phyloP scores from a whole-genome alignment of 2,888 invertebrate genomes.

The Catonia carolina region DNA sequence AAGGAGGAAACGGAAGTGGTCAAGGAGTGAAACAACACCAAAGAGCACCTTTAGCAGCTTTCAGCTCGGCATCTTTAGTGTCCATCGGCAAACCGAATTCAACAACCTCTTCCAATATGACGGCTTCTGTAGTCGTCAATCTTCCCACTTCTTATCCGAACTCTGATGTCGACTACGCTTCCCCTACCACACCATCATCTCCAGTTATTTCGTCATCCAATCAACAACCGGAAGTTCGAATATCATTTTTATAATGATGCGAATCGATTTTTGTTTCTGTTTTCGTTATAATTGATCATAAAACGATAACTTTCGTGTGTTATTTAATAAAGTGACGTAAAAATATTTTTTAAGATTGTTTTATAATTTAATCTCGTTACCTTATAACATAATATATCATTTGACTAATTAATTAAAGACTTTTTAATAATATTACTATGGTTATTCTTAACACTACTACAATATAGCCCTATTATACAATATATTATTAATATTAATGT shows the following conservation, averaged over 20 bases:
- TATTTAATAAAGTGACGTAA: too few species aligned
- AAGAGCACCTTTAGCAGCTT: slow-evolving; percentile 14
- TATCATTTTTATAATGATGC: slow-evolving; percentile 35
- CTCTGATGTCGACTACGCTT: slow-evolving; percentile 38
- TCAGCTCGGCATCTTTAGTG: slow-evolving; percentile 33
- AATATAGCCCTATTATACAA: too few species aligned
- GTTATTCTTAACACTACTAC: too few species aligned
- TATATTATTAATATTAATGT: too few species aligned
- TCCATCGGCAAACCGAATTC: slow-evolving; percentile 39
- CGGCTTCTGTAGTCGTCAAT: slow-evolving; percentile 39
- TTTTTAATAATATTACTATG: too few species aligned
- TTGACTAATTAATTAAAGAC: too few species aligned
- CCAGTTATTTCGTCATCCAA: slow-evolving; percentile 35
- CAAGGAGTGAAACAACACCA: slow-evolving; percentile 47
- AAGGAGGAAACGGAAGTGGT: slow-evolving; percentile 56
- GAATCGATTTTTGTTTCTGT: too few species aligned
- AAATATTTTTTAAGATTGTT: too few species aligned
- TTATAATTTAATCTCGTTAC: too few species aligned
- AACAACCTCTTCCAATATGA: slow-evolving; percentile 39
- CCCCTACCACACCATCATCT: slow-evolving; percentile 36
- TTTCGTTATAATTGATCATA: too few species aligned
- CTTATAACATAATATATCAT: too few species aligned
- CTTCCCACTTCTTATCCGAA: slow-evolving; percentile 39
- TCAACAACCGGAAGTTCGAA: slow-evolving; percentile 38
- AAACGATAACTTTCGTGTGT: too few species aligned